phyloP scores from a whole-genome alignment of 2,113 vertebrate species.

The Calidris pugnax region DNA sequence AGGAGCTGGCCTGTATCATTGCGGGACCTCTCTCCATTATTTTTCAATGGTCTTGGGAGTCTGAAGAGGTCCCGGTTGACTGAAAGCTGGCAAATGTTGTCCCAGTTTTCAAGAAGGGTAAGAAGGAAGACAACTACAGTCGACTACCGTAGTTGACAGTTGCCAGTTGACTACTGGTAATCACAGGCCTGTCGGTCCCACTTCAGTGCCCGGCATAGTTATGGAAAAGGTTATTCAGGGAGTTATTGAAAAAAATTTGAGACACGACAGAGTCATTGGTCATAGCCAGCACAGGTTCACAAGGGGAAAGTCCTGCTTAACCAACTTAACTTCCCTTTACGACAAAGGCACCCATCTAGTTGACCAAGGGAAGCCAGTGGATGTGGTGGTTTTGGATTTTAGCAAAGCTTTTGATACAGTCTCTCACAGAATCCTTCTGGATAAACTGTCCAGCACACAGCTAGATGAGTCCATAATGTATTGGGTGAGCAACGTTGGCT shows the following conservation, averaged over 20 bases:
- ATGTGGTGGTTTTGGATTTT: neutral
- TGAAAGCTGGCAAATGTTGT: neutral
- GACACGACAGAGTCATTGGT: neutral
- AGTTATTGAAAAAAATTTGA: neutral
- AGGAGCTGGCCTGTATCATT: rapidly evolving
- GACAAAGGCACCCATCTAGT: neutral
- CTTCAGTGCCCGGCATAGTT: neutral
- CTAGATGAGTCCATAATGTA: neutral
- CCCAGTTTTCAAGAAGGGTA: neutral
- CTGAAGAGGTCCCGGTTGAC: neutral
- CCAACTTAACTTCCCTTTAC: neutral
- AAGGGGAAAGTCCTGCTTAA: neutral
- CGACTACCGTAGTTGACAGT: too few species aligned
- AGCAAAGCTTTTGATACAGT: neutral
- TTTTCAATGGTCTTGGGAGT: neutral
- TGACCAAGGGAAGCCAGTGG: neutral
- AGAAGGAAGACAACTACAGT: neutral
- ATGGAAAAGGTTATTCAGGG: neutral
- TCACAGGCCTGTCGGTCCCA: neutral
- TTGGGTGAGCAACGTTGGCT: neutral
- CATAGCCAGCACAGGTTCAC: rapidly evolving
- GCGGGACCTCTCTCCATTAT: neutral
- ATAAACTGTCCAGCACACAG: neutral
- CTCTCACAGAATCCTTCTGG: neutral
- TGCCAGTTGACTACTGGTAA: neutral